phyloP scores from a whole-genome alignment of 2,888 invertebrate species.

The Polyommatus icarus region DNA sequence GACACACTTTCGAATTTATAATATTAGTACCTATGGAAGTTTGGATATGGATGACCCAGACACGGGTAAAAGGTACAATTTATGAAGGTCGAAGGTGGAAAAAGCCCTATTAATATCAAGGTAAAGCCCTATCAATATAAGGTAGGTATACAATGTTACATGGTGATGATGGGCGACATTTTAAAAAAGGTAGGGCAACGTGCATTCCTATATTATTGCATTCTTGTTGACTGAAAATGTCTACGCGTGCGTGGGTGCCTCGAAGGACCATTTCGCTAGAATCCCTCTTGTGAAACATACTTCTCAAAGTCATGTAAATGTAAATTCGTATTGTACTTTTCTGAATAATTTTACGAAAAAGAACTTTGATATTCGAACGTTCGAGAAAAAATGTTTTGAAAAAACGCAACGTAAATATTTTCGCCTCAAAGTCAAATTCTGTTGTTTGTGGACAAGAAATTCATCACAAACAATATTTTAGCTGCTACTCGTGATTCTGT shows the following conservation, averaged over 20 bases:
- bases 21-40: too few species aligned
- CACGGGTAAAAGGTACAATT: too few species aligned
- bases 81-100: too few species aligned
- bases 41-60: too few species aligned
- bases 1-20: too few species aligned
- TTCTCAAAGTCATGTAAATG: constrained; percentile 6
- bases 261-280: not conserved
- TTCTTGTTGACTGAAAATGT: not conserved
- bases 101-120: too few species aligned
- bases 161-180: not conserved
- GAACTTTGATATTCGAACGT: not conserved
- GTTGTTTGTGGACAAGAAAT: not conserved
- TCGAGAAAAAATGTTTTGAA: not conserved
- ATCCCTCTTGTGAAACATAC: not conserved
- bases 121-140: too few species aligned
- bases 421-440: not conserved
- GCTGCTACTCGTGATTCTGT: too few species aligned
- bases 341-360: not conserved
- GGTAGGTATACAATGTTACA: too few species aligned
- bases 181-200: not conserved
- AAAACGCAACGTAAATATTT: not conserved
- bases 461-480: not conserved
- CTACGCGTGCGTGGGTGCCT: not conserved
- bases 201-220: constrained; percentile 5
- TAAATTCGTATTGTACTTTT: not conserved